Base-by-base conservation (phyloP, 2,888 invertebrate species). In the Parascotia fuliginaria region DNA sequence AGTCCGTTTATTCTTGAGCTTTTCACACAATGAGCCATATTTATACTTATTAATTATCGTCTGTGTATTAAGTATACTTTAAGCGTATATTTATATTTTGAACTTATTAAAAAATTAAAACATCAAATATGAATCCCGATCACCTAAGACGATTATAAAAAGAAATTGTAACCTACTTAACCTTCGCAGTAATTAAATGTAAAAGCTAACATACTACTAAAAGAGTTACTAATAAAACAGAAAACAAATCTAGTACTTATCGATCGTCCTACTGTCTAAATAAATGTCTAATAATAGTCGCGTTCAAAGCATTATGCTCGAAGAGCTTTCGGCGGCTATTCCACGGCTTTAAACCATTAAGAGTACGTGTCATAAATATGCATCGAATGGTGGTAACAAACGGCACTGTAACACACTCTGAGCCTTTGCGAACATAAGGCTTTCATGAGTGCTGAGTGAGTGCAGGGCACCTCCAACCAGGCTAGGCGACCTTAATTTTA, bases 301-400 rank as follows among this genome's bases (percentile, higher is more conserved):
- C 7, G 3, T 1, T 24, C 3, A 24, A 24, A 24, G 24, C 24
- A 24, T 24, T 24, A 24, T 24, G 24, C 24, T 24, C 4, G 24
- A 6, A 7, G 7, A 24, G 24, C 24, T 32, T 14, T 9, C 12
- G 11, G 14, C 14, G 32, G 32, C 16, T 16, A n/a, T n/a, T 16
- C n/a, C 6, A 34, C 16, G 16, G 34, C 15, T 34, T 32, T 34
- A 34, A 34, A 34, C 33, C 33, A 16, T 16, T 34, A n/a, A n/a
- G 11, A 34, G 34, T n/a, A 16, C 34, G 15, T 16, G 16, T 34
- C 34, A 34, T 34, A 16, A 34, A 34, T 34, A 34, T 34, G 34
- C 34, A 34, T 34, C 34, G n/a, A 16, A 15, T n/a, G 34, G 3
- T n/a, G 24, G 16, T 16, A 16, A 16, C n/a, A 34, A 34, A 16